phyloP scores from a whole-genome alignment of 2,888 invertebrate genomes.

The Hermaeophaga mercurialis region DNA sequence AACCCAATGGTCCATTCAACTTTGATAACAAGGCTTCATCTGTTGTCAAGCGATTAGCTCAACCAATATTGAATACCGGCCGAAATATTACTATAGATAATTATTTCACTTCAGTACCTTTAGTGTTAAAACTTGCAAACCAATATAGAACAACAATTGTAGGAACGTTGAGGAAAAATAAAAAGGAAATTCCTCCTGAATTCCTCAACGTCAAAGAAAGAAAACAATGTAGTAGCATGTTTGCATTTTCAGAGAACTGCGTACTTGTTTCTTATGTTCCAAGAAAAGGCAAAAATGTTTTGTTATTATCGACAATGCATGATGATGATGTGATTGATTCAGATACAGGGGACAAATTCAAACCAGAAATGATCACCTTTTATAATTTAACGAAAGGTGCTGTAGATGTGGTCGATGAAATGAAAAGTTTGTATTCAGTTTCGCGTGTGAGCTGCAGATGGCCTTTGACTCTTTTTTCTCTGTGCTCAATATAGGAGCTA shows the following conservation, averaged over 20 bases:
- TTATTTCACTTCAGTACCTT: conserved; percentile 1
- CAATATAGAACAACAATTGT: background rate
- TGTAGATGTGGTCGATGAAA: conserved; percentile 46
- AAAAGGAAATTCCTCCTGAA: background rate
- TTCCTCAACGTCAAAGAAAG: background rate
- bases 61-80: conserved; percentile 3
- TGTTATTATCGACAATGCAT: conserved; percentile 37
- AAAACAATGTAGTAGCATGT: background rate
- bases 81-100: conserved; percentile 7
- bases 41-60: conserved; percentile 28
- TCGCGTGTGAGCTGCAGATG: conserved; percentile 14
- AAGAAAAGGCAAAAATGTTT: conserved; percentile 33
- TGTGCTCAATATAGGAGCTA: conserved; percentile 14
- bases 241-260: conserved; percentile 23
- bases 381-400: conserved; percentile 43
- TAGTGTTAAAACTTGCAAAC: background rate
- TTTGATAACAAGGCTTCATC: conserved; percentile 28
- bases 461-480: conserved; percentile 15
- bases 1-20: conserved; percentile 38
- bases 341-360: conserved; percentile 14
- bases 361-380: conserved; percentile 41
- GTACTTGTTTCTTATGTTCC: conserved; percentile 35
- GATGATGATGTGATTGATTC: conserved; percentile 27
- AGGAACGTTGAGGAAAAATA: background rate
- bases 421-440: conserved; percentile 35